A percentile compares a stretch with the other conserved stretches of the same genome.
These are phyloP conservation scores for Polyommatus iphigenia DNA, from an alignment of 2,888 invertebrate species.

Conservation along the genomic window DNA sequence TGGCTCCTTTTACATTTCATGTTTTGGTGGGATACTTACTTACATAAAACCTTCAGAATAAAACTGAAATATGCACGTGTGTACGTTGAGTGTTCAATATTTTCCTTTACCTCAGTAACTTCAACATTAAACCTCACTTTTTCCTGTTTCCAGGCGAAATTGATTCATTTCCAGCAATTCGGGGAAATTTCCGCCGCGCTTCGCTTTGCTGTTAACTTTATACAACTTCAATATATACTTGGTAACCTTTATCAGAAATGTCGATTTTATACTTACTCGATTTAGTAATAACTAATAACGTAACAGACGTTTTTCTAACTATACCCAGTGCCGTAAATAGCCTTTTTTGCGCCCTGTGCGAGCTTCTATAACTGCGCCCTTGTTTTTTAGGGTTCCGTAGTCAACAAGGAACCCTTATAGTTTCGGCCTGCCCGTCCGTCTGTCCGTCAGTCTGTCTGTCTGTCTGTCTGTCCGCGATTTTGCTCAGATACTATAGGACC, in stretches of 20 bases:
- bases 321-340: too few relatives aligned
- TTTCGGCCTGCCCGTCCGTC: too few relatives aligned
- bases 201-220: neutral
- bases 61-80: neutral
- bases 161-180: slow-evolving; percentile 15
- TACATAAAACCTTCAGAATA: neutral
- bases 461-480: too few relatives aligned
- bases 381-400: too few relatives aligned
- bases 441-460: too few relatives aligned
- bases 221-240: neutral
- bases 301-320: neutral
- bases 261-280: neutral
- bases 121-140: neutral
- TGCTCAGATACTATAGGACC: too few relatives aligned
- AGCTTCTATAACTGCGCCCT: too few relatives aligned
- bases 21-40: too few relatives aligned
- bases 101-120: neutral
- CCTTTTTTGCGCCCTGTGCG: too few relatives aligned
- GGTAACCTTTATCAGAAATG: neutral
- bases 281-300: neutral
- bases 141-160: neutral
- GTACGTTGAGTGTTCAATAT: too few relatives aligned
- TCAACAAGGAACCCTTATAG: too few relatives aligned
- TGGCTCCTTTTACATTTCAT: too few relatives aligned
- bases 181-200: neutral